phyloP scores from a whole-genome alignment of 2,113 vertebrate genomes.

The human region DNA sequence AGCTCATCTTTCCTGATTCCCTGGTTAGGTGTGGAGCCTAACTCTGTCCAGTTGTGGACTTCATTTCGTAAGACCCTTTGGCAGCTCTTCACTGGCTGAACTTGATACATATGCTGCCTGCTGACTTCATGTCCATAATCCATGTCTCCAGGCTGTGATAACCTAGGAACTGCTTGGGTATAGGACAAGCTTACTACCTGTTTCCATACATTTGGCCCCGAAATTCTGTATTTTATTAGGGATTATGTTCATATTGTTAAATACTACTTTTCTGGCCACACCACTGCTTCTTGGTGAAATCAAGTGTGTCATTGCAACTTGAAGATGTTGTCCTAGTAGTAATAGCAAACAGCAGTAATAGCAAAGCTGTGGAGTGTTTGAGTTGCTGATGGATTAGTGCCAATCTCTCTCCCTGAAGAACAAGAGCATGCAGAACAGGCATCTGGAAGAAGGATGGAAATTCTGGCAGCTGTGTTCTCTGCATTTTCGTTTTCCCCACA shows the following conservation, averaged over 20 bases:
- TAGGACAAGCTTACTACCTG: not conserved
- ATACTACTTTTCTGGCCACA: not conserved
- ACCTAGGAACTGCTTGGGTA: not conserved
- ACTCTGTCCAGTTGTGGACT: not conserved
- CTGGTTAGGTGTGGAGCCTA: not conserved
- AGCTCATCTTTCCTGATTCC: accelerated
- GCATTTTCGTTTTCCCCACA: not conserved
- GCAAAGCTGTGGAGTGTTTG: not conserved
- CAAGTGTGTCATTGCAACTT: not conserved
- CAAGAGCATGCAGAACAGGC: not conserved
- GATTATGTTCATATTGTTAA: not conserved
- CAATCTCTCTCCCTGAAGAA: not conserved
- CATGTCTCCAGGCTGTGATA: not conserved
- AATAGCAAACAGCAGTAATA: too few relatives aligned
- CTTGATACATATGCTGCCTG: not conserved
- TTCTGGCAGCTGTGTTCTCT: not conserved
- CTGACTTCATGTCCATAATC: not conserved
- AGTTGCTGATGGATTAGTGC: not conserved
- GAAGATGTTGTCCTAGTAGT: not conserved
- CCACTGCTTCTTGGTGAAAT: not conserved
- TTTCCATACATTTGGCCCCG: not conserved
- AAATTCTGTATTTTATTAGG: not conserved
- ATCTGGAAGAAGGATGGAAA: not conserved
- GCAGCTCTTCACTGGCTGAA: not conserved
- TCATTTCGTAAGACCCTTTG: not conserved